Percentiles rank a stretch among this genome's conserved stretches.
Evolutionary conservation across 2,888 invertebrate species (phyloP).

Genomic region (Lydus trimaculatus): DNA sequence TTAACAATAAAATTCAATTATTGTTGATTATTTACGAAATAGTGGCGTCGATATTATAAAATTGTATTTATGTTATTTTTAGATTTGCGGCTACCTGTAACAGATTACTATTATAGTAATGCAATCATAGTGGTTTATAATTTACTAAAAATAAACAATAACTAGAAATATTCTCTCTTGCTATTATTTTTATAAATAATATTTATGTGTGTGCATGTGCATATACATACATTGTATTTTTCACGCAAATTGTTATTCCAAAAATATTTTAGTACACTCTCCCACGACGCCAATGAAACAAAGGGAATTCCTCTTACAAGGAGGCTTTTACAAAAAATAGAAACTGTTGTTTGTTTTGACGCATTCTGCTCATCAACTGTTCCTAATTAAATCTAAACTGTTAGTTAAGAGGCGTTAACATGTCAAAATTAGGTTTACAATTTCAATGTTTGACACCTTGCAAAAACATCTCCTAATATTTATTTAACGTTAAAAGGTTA

Average conservation of each 20-base stretch:
- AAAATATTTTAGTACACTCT: constrained; percentile 50
- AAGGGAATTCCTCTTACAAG: constrained; percentile 52
- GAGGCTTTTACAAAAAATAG: constrained; percentile 53
- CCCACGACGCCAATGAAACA: constrained; percentile 51
- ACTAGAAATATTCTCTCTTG: neutral
- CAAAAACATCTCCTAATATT: constrained; percentile 51
- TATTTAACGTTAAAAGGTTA: constrained; percentile 54
- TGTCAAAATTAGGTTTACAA: constrained; percentile 42
- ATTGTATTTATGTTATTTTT: neutral
- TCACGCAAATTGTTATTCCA: constrained; percentile 41
- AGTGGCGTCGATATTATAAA: no score
- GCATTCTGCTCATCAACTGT: constrained; percentile 46
- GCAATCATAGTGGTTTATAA: neutral
- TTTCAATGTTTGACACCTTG: constrained; percentile 49
- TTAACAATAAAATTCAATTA: neutral
- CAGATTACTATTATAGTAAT: neutral
- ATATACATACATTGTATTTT: constrained; percentile 43
- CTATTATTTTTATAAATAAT: neutral
- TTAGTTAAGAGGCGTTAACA: constrained; percentile 32
- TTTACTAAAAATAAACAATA: neutral
- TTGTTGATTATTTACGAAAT: no score
- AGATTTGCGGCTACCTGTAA: neutral
- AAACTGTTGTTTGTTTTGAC: constrained; percentile 53
- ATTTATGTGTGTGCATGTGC: neutral
- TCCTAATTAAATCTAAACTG: constrained; percentile 44